Percentiles rank a stretch among this genome's conserved stretches.
Evolutionary conservation across 2,888 invertebrate genomes (phyloP).

Genomic region (Eupithecia dodoneata): DNA sequence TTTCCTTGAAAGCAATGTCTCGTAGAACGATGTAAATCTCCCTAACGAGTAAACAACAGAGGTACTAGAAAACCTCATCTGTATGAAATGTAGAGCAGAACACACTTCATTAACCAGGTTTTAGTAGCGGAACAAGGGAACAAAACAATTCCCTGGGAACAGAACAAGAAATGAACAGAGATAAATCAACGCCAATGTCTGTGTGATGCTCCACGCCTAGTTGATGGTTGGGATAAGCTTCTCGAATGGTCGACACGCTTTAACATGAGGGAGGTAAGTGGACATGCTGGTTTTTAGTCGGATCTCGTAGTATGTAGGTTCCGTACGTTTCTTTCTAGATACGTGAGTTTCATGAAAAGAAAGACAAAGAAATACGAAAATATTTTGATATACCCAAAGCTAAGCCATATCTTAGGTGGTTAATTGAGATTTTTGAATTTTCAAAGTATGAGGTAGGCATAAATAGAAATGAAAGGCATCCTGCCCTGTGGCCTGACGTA

Average conservation of each 20-base stretch:
- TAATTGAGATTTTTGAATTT: no score
- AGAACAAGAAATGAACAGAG: conserved; percentile 13
- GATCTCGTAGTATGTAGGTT: not conserved
- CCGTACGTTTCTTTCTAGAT: not conserved
- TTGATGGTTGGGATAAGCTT: conserved; percentile 12
- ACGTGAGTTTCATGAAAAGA: no score
- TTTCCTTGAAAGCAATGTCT: not conserved
- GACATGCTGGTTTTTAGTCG: not conserved
- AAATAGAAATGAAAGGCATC: no score
- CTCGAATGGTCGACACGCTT: not conserved
- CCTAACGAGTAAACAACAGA: conserved; percentile 11
- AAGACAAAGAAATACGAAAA: no score
- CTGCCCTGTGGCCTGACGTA: no score
- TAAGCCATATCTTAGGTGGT: no score
- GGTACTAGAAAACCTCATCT: conserved; percentile 12
- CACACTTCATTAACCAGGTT: conserved; percentile 16
- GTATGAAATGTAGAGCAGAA: conserved; percentile 9
- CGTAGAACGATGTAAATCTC: conserved; percentile 12
- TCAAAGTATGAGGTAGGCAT: no score
- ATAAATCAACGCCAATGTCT: conserved; percentile 10
- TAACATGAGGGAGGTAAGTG: not conserved
- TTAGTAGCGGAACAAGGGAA: conserved; percentile 12
- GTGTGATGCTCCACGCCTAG: not conserved
- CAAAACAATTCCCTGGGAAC: conserved; percentile 6
- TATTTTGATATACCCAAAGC: no score